A percentile compares a stretch with the other conserved stretches of the same genome.
Evolutionary conservation across 1,140 invertebrate genomes (phyloP).

Genomic region (Atta cephalotes): DNA sequence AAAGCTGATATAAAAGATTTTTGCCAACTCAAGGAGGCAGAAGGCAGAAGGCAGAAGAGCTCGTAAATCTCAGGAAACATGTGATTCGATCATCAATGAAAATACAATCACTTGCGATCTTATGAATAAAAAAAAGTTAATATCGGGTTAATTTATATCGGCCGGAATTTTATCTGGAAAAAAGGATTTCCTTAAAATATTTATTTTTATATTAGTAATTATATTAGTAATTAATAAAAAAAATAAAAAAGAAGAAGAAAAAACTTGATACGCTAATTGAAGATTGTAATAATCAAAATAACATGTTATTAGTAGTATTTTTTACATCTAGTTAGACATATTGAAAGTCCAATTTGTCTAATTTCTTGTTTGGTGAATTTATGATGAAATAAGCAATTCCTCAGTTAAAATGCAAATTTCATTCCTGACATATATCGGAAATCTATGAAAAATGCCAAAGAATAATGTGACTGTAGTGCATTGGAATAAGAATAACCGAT

Average conservation of each 20-base stretch:
- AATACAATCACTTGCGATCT: conserved; percentile 19
- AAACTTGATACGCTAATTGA: neutral
- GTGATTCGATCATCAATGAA: neutral
- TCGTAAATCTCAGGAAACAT: conserved; percentile 63
- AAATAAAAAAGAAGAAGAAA: neutral
- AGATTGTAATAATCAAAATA: neutral
- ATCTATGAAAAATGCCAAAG: conserved; percentile 18
- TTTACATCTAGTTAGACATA: neutral
- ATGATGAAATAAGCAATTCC: conserved; percentile 13
- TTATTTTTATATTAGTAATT: neutral
- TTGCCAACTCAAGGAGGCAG: conserved; percentile 61
- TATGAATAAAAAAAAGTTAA: neutral
- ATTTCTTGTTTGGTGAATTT: conserved; percentile 23
- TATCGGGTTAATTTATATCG: neutral
- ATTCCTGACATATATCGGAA: conserved; percentile 21
- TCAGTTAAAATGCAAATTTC: conserved; percentile 32
- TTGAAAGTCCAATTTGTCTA: neutral
- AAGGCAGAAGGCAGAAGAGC: too few species aligned
- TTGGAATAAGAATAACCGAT: conserved; percentile 26
- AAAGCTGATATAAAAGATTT: conserved; percentile 66
- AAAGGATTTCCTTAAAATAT: neutral
- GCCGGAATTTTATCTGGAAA: neutral
- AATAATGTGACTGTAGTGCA: conserved; percentile 22
- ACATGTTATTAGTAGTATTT: neutral
- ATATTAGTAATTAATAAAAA: too few species aligned